A percentile compares a stretch with the other conserved stretches of the same genome.
phyloP scores from a whole-genome alignment of 2,888 invertebrate genomes.

The Ichneumoninae sp. region DNA sequence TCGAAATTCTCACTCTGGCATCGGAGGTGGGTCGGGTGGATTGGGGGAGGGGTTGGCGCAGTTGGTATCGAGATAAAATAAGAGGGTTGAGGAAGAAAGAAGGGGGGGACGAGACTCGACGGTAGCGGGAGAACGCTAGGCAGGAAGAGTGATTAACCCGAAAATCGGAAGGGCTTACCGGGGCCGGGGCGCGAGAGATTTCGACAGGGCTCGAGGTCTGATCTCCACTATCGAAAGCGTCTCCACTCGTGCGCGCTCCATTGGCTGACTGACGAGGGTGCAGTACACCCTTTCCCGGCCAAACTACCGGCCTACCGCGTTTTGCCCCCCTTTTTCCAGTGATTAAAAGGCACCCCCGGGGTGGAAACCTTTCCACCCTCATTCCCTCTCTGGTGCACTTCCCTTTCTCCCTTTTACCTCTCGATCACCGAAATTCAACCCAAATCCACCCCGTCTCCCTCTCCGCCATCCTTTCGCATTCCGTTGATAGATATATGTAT shows the following conservation, averaged over 20 bases:
- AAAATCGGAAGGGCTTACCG: slow-evolving; percentile 71
- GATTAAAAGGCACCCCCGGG: slow-evolving; percentile 66
- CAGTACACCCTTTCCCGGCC: slow-evolving; percentile 60
- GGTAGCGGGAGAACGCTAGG: slow-evolving; percentile 47
- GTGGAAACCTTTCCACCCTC: slow-evolving; percentile 57
- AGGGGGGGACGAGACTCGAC: slow-evolving; percentile 37
- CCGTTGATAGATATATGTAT: slow-evolving; percentile 4
- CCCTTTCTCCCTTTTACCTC: slow-evolving; percentile 38
- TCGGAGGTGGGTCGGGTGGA: neutral
- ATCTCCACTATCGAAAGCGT: slow-evolving; percentile 69
- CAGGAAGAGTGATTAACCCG: slow-evolving; percentile 74
- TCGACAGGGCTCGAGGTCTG: slow-evolving; percentile 64
- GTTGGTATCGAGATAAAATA: slow-evolving; percentile 63
- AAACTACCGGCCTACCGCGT: slow-evolving; percentile 48
- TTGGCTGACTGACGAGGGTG: slow-evolving; percentile 73
- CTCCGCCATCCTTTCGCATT: neutral
- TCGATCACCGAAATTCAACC: slow-evolving; percentile 63
- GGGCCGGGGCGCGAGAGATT: slow-evolving; percentile 52
- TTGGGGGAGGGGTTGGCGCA: slow-evolving; percentile 34
- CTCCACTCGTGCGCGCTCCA: slow-evolving; percentile 71
- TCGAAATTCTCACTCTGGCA: slow-evolving; percentile 32
- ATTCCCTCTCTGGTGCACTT: slow-evolving; percentile 16
- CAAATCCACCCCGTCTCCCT: slow-evolving; percentile 46
- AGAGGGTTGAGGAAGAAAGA: slow-evolving; percentile 38
- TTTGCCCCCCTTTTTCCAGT: slow-evolving; percentile 63